Evolutionary conservation across 2,888 invertebrate species (phyloP).

Genomic region (Caenorhabditis drosophilae): DNA sequence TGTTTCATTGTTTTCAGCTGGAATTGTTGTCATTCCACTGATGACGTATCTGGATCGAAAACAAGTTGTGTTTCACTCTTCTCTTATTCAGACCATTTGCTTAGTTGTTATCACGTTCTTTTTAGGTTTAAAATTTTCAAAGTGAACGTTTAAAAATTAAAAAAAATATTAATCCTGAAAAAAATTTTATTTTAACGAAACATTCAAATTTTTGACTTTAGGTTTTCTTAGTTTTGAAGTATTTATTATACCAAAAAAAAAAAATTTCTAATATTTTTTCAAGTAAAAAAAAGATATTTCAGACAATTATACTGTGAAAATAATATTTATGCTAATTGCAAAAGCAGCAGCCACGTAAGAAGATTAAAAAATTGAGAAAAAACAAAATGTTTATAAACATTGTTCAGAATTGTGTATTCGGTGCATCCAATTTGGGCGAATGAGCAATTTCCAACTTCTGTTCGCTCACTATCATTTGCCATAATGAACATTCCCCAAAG

Average conservation of each 20-base stretch:
- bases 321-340: slow-evolving; percentile 19
- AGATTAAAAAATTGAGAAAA: not conserved
- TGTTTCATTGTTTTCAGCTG: slow-evolving; percentile 14
- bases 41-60: slow-evolving; percentile 30
- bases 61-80: slow-evolving; percentile 13
- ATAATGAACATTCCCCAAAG: slow-evolving; percentile 37
- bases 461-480: slow-evolving; percentile 20
- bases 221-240: too few species aligned
- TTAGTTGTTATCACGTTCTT: slow-evolving; percentile 12
- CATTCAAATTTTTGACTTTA: too few species aligned
- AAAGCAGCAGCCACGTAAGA: slow-evolving; percentile 30
- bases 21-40: slow-evolving; percentile 22
- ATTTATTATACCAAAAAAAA: too few species aligned
- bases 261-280: too few species aligned
- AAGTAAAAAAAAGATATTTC: too few species aligned
- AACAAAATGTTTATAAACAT: not conserved
- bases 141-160: too few species aligned
- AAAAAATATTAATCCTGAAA: too few species aligned
- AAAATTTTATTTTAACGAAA: too few species aligned
- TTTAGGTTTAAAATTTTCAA: not conserved
- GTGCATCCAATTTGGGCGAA: slow-evolving; percentile 40
- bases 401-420: slow-evolving; percentile 32
- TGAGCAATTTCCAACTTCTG: slow-evolving; percentile 38
- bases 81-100: slow-evolving; percentile 12
- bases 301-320: slow-evolving; percentile 1